Base-by-base conservation (phyloP, 2,888 invertebrate genomes). In the Dryobota labecula region DNA sequence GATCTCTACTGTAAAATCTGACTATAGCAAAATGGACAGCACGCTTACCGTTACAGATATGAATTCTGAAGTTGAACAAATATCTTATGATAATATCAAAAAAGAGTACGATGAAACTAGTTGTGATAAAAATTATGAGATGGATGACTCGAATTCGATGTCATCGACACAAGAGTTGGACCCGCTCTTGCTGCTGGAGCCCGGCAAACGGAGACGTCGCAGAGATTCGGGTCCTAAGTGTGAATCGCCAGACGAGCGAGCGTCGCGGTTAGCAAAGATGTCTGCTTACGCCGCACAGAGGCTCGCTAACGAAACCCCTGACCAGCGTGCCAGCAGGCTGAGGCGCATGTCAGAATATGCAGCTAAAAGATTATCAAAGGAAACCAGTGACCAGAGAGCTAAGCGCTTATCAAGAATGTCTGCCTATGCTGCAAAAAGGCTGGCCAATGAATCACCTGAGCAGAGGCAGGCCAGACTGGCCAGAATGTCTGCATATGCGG, bases 321-420 rank as follows among this genome's bases (percentile, higher is more conserved):
- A 93, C 24, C 94, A 95, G 84, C 91, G 96, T 2, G 91, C 94
- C 2, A 27, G 76, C 15, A 89, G 96, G 43, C 89, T 96, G 0
- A 92, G 90, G 74, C 92, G 95, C 30, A 96, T 96, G 96, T 96
- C 96, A 0, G 94, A 94, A 70, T 96, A 96, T 84, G 93, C 96
- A 15, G 95, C 96, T 0, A 93, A 90, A 71, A 87, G 95, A 57
- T 73, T 96, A 38, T 90, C 95, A 0, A 87, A 89, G 60, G 96
- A 96, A 84, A 92, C 94, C 0, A 88, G 89, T 30, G 94, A 94
- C 60, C 95, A 96, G 77, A 87, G 95, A 81, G 92, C 94, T 5
- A 89, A 85, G 64, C 91, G 96, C 0, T 87, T 96, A 30, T 91
- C 94, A 11, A 90, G 95, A 38, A 96, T 96, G 96, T 95, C 95